These are phyloP conservation scores for Cantharis rufa DNA, from an alignment of 2,888 invertebrate genomes.

Conservation along the genomic window DNA sequence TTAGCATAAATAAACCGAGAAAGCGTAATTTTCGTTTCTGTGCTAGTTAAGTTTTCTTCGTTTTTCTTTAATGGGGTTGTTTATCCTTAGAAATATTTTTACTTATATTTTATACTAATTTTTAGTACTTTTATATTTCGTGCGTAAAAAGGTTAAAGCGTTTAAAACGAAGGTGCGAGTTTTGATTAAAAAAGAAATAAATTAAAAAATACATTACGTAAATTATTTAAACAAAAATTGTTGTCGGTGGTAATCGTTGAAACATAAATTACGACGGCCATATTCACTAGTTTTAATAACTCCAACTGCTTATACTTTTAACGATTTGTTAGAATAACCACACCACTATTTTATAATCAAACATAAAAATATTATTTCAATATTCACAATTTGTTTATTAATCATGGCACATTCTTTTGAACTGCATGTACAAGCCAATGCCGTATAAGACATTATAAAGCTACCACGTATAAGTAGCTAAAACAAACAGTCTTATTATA, in stretches of 20 bases:
- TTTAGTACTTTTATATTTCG: neutral
- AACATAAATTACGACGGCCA: neutral
- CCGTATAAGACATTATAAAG: neutral
- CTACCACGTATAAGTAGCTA: neutral
- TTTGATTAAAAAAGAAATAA: neutral
- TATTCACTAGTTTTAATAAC: neutral
- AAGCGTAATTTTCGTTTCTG: neutral
- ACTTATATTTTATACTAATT: neutral
- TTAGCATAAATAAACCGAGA: neutral
- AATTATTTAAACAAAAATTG: neutral
- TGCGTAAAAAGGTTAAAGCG: neutral
- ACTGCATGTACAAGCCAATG: neutral
- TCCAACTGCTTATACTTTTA: neutral
- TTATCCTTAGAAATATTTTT: neutral
- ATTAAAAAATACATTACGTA: slow-evolving; percentile 10
- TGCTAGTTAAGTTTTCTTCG: neutral
- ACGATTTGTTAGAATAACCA: neutral
- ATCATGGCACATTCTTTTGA: neutral
- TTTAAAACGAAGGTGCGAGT: neutral
- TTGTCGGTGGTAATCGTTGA: neutral
- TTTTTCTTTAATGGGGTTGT: neutral
- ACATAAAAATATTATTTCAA: neutral
- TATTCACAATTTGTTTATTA: neutral
- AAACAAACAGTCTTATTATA: neutral
- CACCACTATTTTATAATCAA: neutral